These are phyloP conservation scores for Deilephila porcellus DNA, from an alignment of 2,888 invertebrate genomes.

Conservation along the genomic window DNA sequence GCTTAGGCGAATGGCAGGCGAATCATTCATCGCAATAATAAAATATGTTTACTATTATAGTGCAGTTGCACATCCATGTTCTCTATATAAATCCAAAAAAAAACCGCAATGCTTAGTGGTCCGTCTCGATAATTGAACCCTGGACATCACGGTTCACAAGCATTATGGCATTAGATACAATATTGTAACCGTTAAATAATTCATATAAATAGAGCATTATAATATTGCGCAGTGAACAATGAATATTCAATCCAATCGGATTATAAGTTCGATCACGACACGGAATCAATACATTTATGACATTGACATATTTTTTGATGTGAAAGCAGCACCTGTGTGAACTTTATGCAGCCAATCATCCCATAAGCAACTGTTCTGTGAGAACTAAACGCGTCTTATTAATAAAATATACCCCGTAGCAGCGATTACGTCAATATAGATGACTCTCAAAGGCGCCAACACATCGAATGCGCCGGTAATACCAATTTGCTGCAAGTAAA, in stretches of 20 bases:
- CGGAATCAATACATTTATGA: background rate
- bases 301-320: conserved; percentile 7
- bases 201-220: background rate
- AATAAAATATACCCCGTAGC: conserved; percentile 67
- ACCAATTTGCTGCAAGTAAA: conserved; percentile 60
- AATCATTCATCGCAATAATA: no score
- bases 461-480: conserved; percentile 65
- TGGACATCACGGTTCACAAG: no score
- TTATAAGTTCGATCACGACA: conserved; percentile 1
- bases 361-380: conserved; percentile 46
- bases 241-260: background rate
- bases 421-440: conserved; percentile 55
- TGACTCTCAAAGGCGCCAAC: conserved; percentile 64
- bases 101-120: no score
- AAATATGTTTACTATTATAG: no score
- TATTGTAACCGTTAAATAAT: no score
- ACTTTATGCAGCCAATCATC: background rate
- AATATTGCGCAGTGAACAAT: background rate
- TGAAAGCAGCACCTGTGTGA: conserved; percentile 11
- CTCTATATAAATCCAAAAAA: no score
- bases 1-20: no score
- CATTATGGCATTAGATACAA: no score
- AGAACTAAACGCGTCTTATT: conserved; percentile 56
- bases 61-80: no score
- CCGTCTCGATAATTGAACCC: no score